Evolutionary conservation across 2,113 vertebrate species (phyloP), one percentile per base, ranked within the genome.

Genomic region (Dipodomys merriami): DNA sequence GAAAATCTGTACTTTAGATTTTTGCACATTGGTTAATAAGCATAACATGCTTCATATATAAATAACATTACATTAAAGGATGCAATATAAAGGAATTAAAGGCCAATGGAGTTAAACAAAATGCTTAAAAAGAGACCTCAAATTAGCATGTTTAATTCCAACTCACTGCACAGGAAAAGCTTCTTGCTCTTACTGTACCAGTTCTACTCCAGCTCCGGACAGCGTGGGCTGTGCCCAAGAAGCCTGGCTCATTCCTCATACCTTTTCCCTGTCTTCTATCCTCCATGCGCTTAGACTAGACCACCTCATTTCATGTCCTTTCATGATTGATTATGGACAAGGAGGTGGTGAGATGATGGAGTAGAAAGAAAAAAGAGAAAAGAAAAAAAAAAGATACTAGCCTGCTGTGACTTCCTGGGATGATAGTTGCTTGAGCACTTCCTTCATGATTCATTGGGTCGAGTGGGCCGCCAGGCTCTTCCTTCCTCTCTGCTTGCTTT

Each of bases 71-170:
- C 97, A 96, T 98, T 98, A 98, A 98, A 98, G 94, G 97, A 98
- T 97, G 96, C 86, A 94, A 96, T 97, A 98, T 98, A 98, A 98
- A 98, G 97, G 98, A 98, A 98, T 98, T 98, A 98, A 98, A 98
- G 98, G 97, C 97, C 98, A 98, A 97, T 97, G 97, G 96, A 98
- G 98, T 98, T 98, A 98, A 98, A 98, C 97, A 98, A 98, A 98
- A 98, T 98, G 98, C 98, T 98, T 98, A 97, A 98, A 57, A 98
- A 98, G 98, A 98, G 98, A 98, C 98, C 97, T 98, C 98, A 98
- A 98, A 98, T 99, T 99, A 99, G 98, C 99, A 98, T 98, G 98
- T 98, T 99, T 99, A 99, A 99, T 99, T 98, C 99, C 98, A 99
- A 98, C 98, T 99, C 98, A 98, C 97, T 99, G 98, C 98, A 98